phyloP scores from a whole-genome alignment of 1,140 invertebrate species.

The Oreohelix idahoensis region DNA sequence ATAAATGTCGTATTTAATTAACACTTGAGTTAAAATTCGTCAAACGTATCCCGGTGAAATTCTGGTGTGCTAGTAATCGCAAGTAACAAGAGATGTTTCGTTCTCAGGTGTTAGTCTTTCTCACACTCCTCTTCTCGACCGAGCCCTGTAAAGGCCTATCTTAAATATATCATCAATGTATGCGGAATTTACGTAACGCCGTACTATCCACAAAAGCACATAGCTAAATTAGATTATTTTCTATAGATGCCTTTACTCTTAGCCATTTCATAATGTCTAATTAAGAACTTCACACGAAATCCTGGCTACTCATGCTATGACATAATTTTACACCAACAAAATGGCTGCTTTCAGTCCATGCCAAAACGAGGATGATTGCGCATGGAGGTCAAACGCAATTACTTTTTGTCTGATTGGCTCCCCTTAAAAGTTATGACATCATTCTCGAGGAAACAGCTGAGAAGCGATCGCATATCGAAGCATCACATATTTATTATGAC shows the following conservation, averaged over 20 bases:
- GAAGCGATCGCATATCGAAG: too few relatives aligned
- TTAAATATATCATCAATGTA: neutral
- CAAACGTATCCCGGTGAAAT: too few relatives aligned
- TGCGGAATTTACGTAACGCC: neutral
- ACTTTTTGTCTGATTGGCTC: slow-evolving; percentile 59
- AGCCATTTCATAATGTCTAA: slow-evolving; percentile 18
- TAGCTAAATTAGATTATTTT: neutral
- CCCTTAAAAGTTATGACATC: slow-evolving; percentile 63
- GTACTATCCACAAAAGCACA: neutral
- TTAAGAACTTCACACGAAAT: neutral
- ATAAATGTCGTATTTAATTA: slow-evolving; percentile 2
- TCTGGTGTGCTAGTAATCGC: too few relatives aligned
- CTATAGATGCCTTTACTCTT: neutral
- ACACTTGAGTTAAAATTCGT: neutral
- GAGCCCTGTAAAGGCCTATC: neutral
- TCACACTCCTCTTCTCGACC: too few relatives aligned
- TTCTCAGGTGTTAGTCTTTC: too few relatives aligned
- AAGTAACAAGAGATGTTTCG: too few relatives aligned
- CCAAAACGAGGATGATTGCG: slow-evolving; percentile 64
- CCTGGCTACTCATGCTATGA: slow-evolving; percentile 25
- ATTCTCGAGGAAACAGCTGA: slow-evolving; percentile 53
- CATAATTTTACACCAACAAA: slow-evolving; percentile 59
- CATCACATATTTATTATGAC: too few relatives aligned
- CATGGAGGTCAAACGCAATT: slow-evolving; percentile 57
- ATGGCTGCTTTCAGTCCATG: slow-evolving; percentile 69